Evolutionary conservation across 2,113 vertebrate genomes (phyloP).

Genomic region (Arvicanthis niloticus): DNA sequence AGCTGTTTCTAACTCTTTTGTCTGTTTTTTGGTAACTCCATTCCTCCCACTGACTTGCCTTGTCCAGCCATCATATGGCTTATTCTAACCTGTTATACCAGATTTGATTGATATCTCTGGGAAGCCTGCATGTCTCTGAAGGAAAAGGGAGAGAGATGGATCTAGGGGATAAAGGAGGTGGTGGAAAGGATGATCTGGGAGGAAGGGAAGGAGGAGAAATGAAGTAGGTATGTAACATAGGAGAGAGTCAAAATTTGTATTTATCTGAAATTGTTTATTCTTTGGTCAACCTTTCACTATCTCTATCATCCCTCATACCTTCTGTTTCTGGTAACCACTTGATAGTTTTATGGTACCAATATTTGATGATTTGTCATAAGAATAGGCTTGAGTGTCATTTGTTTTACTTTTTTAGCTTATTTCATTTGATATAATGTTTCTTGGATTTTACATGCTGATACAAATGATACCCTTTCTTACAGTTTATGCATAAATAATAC

Average conservation of each 20-base stretch:
- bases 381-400: not conserved
- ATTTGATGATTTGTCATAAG: not conserved
- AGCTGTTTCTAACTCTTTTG: not conserved
- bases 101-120: not conserved
- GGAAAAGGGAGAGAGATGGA: not conserved
- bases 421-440: not conserved
- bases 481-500: not conserved
- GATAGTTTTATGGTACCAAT: not conserved
- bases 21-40: not conserved
- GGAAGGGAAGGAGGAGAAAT: not conserved
- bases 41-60: not conserved
- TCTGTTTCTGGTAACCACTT: not conserved
- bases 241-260: not conserved
- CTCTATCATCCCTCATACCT: not conserved
- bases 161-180: not conserved
- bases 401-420: not conserved
- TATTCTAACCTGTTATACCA: not conserved
- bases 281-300: not conserved
- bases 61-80: not conserved
- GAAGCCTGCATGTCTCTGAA: not conserved
- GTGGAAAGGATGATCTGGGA: not conserved
- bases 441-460: not conserved
- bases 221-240: not conserved
- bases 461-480: not conserved
- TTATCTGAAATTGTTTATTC: not conserved